Conservation (phyloP, 2,888 invertebrate genomes). For the Amitus sp. region DNA sequence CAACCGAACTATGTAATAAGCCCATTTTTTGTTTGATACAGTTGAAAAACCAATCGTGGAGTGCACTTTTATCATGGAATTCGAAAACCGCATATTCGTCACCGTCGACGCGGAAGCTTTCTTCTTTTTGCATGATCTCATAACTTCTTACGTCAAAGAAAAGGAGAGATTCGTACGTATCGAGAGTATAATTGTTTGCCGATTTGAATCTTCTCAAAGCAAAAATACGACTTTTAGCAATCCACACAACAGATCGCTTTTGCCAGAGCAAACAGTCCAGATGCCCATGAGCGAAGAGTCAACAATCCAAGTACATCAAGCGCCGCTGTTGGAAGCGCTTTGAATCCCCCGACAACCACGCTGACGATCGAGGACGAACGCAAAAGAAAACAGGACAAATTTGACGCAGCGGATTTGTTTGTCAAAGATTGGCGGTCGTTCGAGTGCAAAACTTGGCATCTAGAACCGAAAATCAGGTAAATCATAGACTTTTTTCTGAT, state of each 20-base stretch:
- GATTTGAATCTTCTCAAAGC: not conserved
- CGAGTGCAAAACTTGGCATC: slow-evolving; percentile 94
- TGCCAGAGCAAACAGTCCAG: slow-evolving; percentile 64
- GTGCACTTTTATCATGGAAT: slow-evolving; percentile 98
- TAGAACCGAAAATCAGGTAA: slow-evolving; percentile 90
- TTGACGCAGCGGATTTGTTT: slow-evolving; percentile 71
- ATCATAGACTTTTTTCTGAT: slow-evolving; percentile 6
- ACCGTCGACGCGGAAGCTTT: slow-evolving; percentile 98
- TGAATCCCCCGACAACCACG: slow-evolving; percentile 24
- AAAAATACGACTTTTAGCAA: slow-evolving; percentile 35
- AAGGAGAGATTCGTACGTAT: slow-evolving; percentile 82
- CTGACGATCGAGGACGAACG: slow-evolving; percentile 60
- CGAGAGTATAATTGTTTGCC: slow-evolving; percentile 2
- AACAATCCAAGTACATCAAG: slow-evolving; percentile 44
- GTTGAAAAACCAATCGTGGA: slow-evolving; percentile 89
- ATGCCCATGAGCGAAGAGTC: slow-evolving; percentile 55
- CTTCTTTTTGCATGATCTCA: slow-evolving; percentile 96
- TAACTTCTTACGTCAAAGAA: slow-evolving; percentile 95
- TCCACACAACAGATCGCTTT: slow-evolving; percentile 41
- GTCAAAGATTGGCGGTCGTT: slow-evolving; percentile 91
- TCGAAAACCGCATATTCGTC: slow-evolving; percentile 98
- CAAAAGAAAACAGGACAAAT: slow-evolving; percentile 61
- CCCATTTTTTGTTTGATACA: slow-evolving; percentile 50
- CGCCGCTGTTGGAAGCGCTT: slow-evolving; percentile 33
- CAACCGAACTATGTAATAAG: too few relatives aligned